phyloP scores from a whole-genome alignment of 2,797 vertebrate genomes.

The Pangasius larnaudii region DNA sequence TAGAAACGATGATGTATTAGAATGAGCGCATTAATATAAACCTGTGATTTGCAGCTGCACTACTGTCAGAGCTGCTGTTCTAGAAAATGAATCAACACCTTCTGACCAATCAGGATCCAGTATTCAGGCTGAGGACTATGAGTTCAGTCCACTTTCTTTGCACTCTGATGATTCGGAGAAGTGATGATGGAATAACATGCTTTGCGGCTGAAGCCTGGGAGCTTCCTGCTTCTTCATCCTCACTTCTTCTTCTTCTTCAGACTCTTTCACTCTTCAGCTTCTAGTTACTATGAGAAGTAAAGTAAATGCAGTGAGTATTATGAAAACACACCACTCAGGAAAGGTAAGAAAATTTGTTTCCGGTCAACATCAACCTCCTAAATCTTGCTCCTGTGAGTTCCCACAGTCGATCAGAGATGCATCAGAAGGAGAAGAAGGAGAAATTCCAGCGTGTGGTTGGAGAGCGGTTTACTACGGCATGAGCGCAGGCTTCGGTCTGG shows the following conservation, averaged over 20 bases:
- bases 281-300: background rate
- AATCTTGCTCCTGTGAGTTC: background rate
- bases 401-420: constrained; percentile 4
- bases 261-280: background rate
- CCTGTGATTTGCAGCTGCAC: background rate
- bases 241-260: background rate
- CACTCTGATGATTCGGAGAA: background rate
- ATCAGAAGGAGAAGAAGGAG: background rate
- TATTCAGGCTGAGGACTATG: background rate
- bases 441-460: constrained; percentile 28
- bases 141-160: background rate
- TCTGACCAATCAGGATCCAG: background rate
- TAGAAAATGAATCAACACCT: background rate
- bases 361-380: no score
- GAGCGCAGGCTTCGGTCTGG: constrained; percentile 31
- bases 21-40: background rate
- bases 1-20: background rate
- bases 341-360: background rate
- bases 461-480: constrained; percentile 27
- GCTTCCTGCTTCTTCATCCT: background rate
- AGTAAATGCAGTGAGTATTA: no score
- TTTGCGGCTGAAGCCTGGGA: background rate
- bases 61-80: background rate
- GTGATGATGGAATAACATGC: background rate
- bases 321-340: background rate